These are phyloP conservation scores for Cyclargus thomasi DNA, from an alignment of 1,140 invertebrate species.

Conservation along the genomic window DNA sequence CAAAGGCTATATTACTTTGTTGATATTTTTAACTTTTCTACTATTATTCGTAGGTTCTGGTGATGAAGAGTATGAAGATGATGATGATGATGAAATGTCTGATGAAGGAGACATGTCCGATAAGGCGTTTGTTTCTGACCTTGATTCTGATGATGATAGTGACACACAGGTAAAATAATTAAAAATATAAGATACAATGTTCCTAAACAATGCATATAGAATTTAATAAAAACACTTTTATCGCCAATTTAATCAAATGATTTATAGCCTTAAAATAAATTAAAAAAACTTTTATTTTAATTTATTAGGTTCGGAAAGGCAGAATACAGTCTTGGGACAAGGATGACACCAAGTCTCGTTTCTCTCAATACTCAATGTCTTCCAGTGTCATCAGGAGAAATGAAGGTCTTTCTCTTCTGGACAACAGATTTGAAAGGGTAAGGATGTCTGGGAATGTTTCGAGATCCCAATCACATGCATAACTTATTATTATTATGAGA, in stretches of 20 bases:
- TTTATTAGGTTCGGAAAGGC: constrained; percentile 33
- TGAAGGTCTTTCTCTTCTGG: constrained; percentile 87
- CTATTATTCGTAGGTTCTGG: constrained; percentile 23
- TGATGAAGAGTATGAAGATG: constrained; percentile 29
- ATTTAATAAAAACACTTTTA: no score
- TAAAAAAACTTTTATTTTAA: neutral
- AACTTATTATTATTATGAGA: no score
- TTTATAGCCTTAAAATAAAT: no score
- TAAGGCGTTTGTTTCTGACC: constrained; percentile 51
- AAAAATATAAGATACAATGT: no score
- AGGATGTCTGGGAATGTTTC: no score
- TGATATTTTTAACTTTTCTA: neutral
- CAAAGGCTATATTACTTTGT: no score
- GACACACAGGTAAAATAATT: constrained; percentile 73
- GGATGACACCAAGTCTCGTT: constrained; percentile 90
- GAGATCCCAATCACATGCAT: no score
- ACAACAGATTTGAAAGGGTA: constrained; percentile 94
- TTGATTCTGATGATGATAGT: constrained; percentile 74
- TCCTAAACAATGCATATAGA: no score
- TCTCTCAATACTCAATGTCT: constrained; percentile 96
- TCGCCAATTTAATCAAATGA: no score
- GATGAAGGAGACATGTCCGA: constrained; percentile 43
- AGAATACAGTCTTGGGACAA: constrained; percentile 77
- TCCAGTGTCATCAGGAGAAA: constrained; percentile 93
- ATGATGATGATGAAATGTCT: constrained; percentile 56